Base-by-base conservation (phyloP, 2,888 invertebrate genomes). In the Hypercompe scribonia region DNA sequence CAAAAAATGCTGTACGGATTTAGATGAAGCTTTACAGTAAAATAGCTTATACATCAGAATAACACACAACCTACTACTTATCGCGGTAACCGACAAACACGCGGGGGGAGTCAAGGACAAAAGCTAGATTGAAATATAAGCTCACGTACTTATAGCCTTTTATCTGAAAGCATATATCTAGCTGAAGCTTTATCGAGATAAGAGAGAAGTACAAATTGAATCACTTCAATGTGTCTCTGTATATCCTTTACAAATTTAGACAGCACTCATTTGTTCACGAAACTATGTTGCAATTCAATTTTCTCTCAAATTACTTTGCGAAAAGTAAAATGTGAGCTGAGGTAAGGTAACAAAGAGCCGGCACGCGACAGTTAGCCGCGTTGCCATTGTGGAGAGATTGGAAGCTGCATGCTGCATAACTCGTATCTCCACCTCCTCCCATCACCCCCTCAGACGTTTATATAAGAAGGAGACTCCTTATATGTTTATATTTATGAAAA, bases 301-400 rank as follows among this genome's bases (percentile, higher is more conserved):
- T 88, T 81, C 85, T 86, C 76, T 74, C 70, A 81, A 78, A 61
- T 78, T 68, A 65, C 77, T 73, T 75, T 76, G 80, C 71, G 74
- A 74, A 87, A 88, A 87, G 85, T 87, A 89, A 88, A 88, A 88
- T 88, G 86, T 83, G 85, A 81, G 84, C 81, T 85, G 85, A 86
- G 83, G 81, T 84, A 84, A 88, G 86, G 80, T 84, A 86, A 89
- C 89, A 90, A 89, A 89, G 84, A 81, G 78, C 76, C 81, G 82
- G 61, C 68, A 58, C 61, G 68, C 68, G 68, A 81, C 86, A 79
- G 81, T 83, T 84, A 84, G 85, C 84, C 82, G 75, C 84, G 84
- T 77, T 75, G 76, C 81, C 77, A 86, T 89, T 88, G 87, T 89
- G 82, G 77, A 50, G 76, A 77, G 72, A 39, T 31, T 65, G 70